phyloP scores from a whole-genome alignment of 2,113 vertebrate species.

The Leiothrix lutea region DNA sequence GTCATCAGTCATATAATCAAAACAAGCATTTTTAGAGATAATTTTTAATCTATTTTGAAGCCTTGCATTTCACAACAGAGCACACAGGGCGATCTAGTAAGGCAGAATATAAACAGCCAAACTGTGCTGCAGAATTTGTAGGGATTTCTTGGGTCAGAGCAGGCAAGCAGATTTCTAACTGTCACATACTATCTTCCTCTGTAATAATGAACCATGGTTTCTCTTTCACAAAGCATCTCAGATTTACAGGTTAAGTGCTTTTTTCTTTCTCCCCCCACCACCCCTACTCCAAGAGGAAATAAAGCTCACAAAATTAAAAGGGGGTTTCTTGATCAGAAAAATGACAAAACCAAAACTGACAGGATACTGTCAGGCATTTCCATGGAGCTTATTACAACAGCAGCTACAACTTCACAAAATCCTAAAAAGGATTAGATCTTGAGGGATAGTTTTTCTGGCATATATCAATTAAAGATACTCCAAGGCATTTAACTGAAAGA shows the following conservation, averaged over 20 bases:
- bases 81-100: background rate
- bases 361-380: background rate
- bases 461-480: background rate
- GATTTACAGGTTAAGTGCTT: background rate
- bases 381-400: background rate
- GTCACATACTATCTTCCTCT: background rate
- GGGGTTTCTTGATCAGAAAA: background rate
- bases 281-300: background rate
- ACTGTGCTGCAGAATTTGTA: background rate
- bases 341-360: background rate
- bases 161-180: background rate
- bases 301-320: background rate
- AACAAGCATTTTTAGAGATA: conserved; percentile 4
- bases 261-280: background rate
- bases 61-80: background rate
- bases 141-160: background rate
- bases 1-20: background rate
- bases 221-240: background rate
- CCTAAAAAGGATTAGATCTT: background rate
- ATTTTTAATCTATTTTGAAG: background rate
- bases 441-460: background rate
- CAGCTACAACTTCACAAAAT: background rate
- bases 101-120: background rate
- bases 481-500: background rate
- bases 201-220: background rate